Evolutionary conservation across 2,113 vertebrate species (phyloP), one percentile per base, ranked within the genome.

Genomic region (Prinia subflava): DNA sequence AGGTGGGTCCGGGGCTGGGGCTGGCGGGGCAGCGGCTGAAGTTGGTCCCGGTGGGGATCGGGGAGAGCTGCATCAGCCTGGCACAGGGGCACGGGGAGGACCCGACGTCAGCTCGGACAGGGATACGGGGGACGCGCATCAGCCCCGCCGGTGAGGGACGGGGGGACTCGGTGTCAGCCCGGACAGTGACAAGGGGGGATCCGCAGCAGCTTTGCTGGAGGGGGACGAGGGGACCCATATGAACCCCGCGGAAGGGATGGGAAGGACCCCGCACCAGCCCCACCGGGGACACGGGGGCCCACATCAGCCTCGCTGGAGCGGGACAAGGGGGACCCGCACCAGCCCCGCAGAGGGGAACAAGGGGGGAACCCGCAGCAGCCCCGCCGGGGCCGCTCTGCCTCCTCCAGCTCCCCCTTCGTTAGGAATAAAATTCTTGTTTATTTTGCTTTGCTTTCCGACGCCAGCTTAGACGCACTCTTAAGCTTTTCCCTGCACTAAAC

Each of bases 401-500:
- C 53, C 74, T 53, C 35, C 57, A 8, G 82, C 71, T 79, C 68
- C 81, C 63, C 64, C 60, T 73, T 69, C 77, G 5, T 39, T n/a
- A 27, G 69, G 50, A 81, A 87, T 44, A 70, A 71, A 85, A 92
- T 91, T 91, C 69, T 77, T 94, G 85, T 94, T 95, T 97, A 83
- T 97, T 96, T 95, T 93, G 83, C 91, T 87, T 70, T 19, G 53
- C 78, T 78, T 83, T 84, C 84, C 87, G 90, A 56, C 70, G 91
- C 75, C 83, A 67, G 96, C 95, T 96, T 90, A 88, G 83, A 88
- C 89, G 75, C 77, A 47, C 85, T 47, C 85, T 91, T 95, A 86
- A 95, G 96, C 95, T 96, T 95, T 95, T 86, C 71, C 87, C 88
- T 59, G 60, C 85, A 84, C 79, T 92, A 96, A 97, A 96, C 86